Evolutionary conservation across 2,113 vertebrate genomes (phyloP).

Genomic region (Ardeotis arabs): DNA sequence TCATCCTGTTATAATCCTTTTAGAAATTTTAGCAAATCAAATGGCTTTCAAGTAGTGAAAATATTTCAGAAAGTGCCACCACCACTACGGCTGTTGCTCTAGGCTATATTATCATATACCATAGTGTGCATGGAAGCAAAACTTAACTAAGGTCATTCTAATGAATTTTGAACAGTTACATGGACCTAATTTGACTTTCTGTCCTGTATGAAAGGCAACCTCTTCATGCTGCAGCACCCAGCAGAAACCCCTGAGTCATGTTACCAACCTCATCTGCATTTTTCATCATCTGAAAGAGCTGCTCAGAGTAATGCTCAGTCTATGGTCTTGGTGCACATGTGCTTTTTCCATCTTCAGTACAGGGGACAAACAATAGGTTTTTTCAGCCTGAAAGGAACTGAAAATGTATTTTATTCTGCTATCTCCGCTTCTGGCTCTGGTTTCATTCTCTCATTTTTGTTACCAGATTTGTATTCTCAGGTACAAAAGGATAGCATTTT

Average conservation of each 20-base stretch:
- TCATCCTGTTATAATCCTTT: slow-evolving; percentile 66
- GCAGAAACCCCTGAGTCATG: background rate
- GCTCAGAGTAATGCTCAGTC: background rate
- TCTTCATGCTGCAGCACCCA: slow-evolving; percentile 9
- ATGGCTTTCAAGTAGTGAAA: slow-evolving; percentile 46
- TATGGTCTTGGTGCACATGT: background rate
- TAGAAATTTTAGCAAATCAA: slow-evolving; percentile 68
- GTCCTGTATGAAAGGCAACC: slow-evolving; percentile 12
- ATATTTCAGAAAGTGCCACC: slow-evolving; percentile 39
- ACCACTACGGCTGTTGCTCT: slow-evolving; percentile 28
- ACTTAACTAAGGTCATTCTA: slow-evolving; percentile 63
- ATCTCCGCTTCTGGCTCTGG: background rate
- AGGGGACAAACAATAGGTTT: background rate
- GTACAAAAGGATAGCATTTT: background rate
- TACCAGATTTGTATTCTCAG: background rate
- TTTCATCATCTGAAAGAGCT: slow-evolving; percentile 30
- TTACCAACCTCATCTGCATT: slow-evolving; percentile 23
- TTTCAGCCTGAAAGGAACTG: background rate
- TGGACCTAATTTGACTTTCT: slow-evolving; percentile 54
- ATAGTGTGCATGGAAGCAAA: slow-evolving; percentile 38
- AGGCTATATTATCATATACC: slow-evolving; percentile 47
- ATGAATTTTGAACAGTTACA: slow-evolving; percentile 54
- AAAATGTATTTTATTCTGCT: slow-evolving; percentile 26
- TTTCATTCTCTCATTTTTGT: slow-evolving; percentile 15
- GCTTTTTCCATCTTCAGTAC: background rate